A percentile compares a stretch with the other conserved stretches of the same genome.
phyloP scores from a whole-genome alignment of 2,113 vertebrate species.

The Mesitornis unicolor region DNA sequence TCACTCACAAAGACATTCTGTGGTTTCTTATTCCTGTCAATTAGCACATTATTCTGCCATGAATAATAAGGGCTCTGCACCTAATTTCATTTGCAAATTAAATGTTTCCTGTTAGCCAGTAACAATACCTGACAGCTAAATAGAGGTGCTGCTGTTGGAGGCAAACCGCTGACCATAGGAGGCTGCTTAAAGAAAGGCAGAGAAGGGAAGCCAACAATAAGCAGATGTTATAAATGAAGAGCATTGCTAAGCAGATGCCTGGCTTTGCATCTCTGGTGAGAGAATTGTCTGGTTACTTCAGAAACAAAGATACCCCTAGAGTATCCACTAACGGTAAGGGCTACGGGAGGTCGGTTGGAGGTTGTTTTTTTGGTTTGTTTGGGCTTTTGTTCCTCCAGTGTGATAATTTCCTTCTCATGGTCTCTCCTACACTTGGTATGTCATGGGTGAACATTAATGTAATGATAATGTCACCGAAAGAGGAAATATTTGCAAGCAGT shows the following conservation, averaged over 20 bases:
- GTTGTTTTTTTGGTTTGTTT: too few relatives aligned
- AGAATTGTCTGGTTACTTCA: background rate
- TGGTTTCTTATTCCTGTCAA: slow-evolving; percentile 55
- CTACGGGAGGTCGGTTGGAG: background rate
- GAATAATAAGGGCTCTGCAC: background rate
- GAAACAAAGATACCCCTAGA: background rate
- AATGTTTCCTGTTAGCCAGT: slow-evolving; percentile 48
- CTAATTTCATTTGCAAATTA: slow-evolving; percentile 68
- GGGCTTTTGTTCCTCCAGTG: too few relatives aligned
- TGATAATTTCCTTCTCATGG: background rate
- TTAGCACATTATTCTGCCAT: slow-evolving; percentile 58
- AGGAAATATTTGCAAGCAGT: background rate
- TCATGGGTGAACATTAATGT: background rate
- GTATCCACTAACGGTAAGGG: background rate
- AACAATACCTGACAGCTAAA: slow-evolving; percentile 56
- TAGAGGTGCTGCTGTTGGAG: background rate
- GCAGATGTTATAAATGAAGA: slow-evolving; percentile 17
- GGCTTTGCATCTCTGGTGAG: background rate
- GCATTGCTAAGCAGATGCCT: background rate
- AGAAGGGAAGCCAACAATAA: background rate
- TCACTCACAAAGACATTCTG: slow-evolving; percentile 15
- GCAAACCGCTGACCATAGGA: background rate
- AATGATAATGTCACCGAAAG: background rate
- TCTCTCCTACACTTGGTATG: background rate
- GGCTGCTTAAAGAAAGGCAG: background rate